Conservation (phyloP, 2,888 invertebrate genomes). For the Plebejus anna region DNA sequence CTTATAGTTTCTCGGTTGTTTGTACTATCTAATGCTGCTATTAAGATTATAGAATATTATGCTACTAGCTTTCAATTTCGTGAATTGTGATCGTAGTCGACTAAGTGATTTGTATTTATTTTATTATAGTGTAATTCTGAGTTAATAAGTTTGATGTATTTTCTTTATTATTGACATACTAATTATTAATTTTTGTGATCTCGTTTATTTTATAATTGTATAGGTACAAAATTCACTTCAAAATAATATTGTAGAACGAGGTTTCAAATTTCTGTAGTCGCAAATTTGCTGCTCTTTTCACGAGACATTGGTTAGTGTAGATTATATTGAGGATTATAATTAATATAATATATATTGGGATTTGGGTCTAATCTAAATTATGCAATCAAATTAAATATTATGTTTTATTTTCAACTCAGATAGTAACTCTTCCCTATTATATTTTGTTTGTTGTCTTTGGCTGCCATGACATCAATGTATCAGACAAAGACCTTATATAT, state of each 20-base stretch:
- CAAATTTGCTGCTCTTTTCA: neutral
- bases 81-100: neutral
- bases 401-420: no score
- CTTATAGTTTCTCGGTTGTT: neutral
- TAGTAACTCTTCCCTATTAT: no score
- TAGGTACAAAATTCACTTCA: no score
- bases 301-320: neutral
- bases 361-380: no score
- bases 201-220: neutral
- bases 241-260: neutral
- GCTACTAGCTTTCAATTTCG: neutral
- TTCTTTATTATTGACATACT: neutral
- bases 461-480: no score
- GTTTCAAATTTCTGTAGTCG: neutral
- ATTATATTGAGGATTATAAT: neutral
- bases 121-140: neutral
- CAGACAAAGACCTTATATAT: no score
- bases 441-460: no score
- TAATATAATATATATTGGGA: no score
- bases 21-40: neutral
- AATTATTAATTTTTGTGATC: neutral
- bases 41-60: neutral
- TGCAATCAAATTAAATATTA: no score
- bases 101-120: neutral
- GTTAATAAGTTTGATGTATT: neutral